Base-by-base conservation (phyloP, 2,888 invertebrate species). In the Eulithis testata region DNA sequence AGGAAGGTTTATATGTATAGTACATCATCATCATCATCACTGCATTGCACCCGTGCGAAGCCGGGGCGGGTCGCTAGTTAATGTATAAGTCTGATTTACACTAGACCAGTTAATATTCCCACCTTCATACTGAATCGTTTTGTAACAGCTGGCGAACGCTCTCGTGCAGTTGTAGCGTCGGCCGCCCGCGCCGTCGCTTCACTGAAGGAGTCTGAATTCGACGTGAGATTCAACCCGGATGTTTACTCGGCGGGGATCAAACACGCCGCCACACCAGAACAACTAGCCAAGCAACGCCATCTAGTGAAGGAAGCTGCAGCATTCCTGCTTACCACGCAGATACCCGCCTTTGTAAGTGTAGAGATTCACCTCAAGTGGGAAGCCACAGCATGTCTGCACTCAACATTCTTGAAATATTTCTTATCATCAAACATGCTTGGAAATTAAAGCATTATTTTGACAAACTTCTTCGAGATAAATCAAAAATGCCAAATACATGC, bases 201-300 rank as follows among this genome's bases (percentile, higher is more conserved):
- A 0, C 94, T 99, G 6, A 97, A 98, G 86, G 98, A 99, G 75
- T 96, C 97, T 0, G 99, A 99, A 88, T 99, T 99, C 89, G 98
- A 98, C 86, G 97, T 99, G 72, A 95, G 98, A 69, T 99, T 99
- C 92, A 99, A 99, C 93, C 99, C 99, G 0, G 99, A 99, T 91
- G 98, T 99, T 69, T 99, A 97, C 91, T 99, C 99, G 9, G 97
- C 97, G 0, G 98, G 98, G 60, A 99, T 99, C 67, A 95, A 94
- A 64, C 99, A 99, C 91, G 93, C 95, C 21, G 95, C 96, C 81
- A 86, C 95, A 73, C 93, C 95, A 63, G 94, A 95, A 76, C 94
- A 94, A 47, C 91, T 98, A 60, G 94, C 95, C 71, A 96, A 96
- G 82, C 98, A 99, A 86, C 95, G 97, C 65, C 97, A 97, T 74